Conservation (phyloP, 2,113 vertebrate genomes). For the Podocnemis expansa region DNA sequence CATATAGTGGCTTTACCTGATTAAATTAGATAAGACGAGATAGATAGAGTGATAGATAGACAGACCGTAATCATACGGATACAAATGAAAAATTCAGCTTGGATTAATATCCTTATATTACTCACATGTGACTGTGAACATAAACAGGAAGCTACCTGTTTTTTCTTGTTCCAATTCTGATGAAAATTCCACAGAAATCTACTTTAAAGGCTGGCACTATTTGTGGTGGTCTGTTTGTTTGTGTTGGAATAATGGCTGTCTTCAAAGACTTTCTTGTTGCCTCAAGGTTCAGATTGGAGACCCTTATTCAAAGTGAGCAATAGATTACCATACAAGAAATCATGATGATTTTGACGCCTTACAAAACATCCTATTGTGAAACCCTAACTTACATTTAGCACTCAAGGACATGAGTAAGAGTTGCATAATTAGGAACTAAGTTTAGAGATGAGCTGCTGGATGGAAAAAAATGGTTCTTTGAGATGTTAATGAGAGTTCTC, state of each 20-base stretch:
- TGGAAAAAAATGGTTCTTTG: background rate
- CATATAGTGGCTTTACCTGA: slow-evolving; percentile 49
- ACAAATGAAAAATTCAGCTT: slow-evolving; percentile 41
- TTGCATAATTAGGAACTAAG: background rate
- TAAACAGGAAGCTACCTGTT: slow-evolving; percentile 23
- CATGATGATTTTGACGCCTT: background rate
- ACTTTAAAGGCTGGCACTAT: slow-evolving; percentile 55
- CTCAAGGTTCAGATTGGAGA: accelerated
- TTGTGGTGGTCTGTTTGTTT: background rate
- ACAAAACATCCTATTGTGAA: background rate
- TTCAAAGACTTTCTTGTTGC: background rate
- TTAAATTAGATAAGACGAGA: slow-evolving; percentile 11
- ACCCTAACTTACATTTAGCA: background rate
- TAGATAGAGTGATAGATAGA: background rate
- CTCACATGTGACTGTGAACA: slow-evolving; percentile 28
- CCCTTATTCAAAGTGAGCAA: background rate
- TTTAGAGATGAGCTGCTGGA: background rate
- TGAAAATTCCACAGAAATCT: slow-evolving; percentile 40
- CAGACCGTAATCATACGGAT: background rate
- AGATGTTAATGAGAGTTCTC: background rate
- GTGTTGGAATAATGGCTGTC: background rate
- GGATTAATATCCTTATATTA: slow-evolving; percentile 28
- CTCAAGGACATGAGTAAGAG: background rate
- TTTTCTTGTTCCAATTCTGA: slow-evolving; percentile 58
- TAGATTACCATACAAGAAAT: background rate